Percentiles rank a stretch among this genome's conserved stretches.
Conservation (phyloP, 1,140 invertebrate species). For the Neuroterus valhalla region DNA sequence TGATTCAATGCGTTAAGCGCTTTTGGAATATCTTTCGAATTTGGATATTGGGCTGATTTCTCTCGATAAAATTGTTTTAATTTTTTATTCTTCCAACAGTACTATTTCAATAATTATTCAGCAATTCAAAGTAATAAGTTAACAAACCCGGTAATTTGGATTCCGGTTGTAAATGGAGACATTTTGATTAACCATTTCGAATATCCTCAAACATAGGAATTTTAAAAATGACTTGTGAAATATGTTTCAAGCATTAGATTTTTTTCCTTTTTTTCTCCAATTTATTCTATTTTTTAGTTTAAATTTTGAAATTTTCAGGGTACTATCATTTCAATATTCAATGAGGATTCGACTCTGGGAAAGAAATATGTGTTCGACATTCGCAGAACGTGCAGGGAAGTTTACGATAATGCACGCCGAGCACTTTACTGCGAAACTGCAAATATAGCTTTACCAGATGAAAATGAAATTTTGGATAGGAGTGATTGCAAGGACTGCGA, state of each 20-base stretch:
- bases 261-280: neutral
- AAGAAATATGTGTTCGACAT: slow-evolving; percentile 94
- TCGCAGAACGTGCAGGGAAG: slow-evolving; percentile 88
- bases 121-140: too few species aligned
- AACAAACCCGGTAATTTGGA: too few species aligned
- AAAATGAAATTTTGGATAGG: slow-evolving; percentile 65
- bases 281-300: slow-evolving; percentile 11
- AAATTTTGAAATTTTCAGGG: slow-evolving; percentile 74
- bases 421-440: slow-evolving; percentile 78
- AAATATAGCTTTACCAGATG: slow-evolving; percentile 67
- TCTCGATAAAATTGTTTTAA: too few species aligned
- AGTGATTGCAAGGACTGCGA: slow-evolving; percentile 68
- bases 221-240: neutral
- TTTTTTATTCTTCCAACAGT: too few species aligned
- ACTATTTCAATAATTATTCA: too few species aligned
- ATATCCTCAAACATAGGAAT: neutral
- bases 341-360: slow-evolving; percentile 89
- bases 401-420: slow-evolving; percentile 88
- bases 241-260: neutral
- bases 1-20: too few species aligned
- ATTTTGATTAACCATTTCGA: too few species aligned
- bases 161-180: too few species aligned
- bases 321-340: slow-evolving; percentile 93
- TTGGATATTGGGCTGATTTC: too few species aligned
- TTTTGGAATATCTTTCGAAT: too few species aligned